These are phyloP conservation scores for Hippopotamyrus pictus DNA, from an alignment of 2,797 vertebrate genomes.

Conservation along the genomic window DNA sequence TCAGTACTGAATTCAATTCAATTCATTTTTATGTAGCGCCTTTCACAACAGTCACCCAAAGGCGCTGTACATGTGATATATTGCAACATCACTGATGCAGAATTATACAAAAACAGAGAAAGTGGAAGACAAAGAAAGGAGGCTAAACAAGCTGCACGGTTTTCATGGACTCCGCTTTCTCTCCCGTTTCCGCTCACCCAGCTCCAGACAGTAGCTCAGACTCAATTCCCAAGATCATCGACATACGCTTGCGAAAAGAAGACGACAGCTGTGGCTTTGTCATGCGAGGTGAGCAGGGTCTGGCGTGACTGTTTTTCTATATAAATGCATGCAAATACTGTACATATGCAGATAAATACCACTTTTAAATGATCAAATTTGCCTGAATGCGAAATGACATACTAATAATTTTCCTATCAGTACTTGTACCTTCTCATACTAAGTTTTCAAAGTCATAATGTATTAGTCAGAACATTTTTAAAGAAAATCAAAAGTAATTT, in stretches of 20 bases:
- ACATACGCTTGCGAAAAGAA: constrained; percentile 91
- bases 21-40: neutral
- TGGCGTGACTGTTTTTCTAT: neutral
- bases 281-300: constrained; percentile 76
- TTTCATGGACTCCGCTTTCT: neutral
- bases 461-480: neutral
- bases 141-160: neutral
- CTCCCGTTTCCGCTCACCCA: constrained; percentile 37
- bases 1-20: neutral
- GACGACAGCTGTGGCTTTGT: constrained; percentile 94
- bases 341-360: neutral
- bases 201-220: constrained; percentile 82
- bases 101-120: neutral
- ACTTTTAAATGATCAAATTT: neutral
- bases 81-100: neutral
- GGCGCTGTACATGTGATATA: neutral
- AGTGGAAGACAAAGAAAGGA: neutral
- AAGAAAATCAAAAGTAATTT: neutral
- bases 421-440: neutral
- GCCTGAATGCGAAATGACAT: neutral
- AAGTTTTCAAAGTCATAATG: neutral
- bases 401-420: neutral
- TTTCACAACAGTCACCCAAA: neutral
- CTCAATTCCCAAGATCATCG: constrained; percentile 87
- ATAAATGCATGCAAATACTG: neutral